Evolutionary conservation across 2,888 invertebrate genomes (phyloP).

Genomic region (Zaprionus obscuricornis): DNA sequence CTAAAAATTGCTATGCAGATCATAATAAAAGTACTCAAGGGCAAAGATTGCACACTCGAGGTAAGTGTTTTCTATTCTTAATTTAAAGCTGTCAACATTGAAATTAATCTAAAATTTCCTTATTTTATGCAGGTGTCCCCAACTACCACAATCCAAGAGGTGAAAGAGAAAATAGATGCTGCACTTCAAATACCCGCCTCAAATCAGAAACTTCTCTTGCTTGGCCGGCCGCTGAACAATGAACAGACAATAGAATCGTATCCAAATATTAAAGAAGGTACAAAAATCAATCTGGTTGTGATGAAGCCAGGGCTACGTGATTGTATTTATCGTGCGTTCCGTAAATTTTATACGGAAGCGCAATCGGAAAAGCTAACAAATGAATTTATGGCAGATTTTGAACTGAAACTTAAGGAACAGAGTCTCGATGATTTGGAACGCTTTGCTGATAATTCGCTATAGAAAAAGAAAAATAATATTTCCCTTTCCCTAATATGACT

Average conservation of each 20-base stretch:
- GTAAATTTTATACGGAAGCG: constrained; percentile 86
- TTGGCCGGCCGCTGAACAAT: constrained; percentile 89
- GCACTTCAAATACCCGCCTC: constrained; percentile 87
- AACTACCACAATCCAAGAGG: constrained; percentile 86
- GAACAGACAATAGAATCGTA: constrained; percentile 89
- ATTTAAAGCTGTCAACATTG: not conserved
- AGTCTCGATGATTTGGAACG: constrained; percentile 82
- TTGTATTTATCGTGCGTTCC: constrained; percentile 83
- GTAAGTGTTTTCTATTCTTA: constrained; percentile 82
- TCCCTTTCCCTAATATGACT: too few species aligned
- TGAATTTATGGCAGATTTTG: constrained; percentile 81
- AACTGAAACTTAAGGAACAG: constrained; percentile 75
- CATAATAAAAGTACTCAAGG: constrained; percentile 89
- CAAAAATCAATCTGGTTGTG: constrained; percentile 89
- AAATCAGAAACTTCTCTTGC: constrained; percentile 89
- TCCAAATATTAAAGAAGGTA: constrained; percentile 89
- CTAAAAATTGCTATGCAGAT: constrained; percentile 86
- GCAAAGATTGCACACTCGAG: constrained; percentile 88
- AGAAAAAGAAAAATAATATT: constrained; percentile 13
- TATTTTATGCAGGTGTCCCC: constrained; percentile 84
- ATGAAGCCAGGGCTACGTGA: constrained; percentile 88
- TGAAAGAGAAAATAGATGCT: constrained; percentile 88
- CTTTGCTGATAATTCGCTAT: constrained; percentile 70
- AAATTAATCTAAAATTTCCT: not conserved
- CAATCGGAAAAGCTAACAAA: constrained; percentile 85